Conservation (phyloP, 2,797 vertebrate species). For the Leptoclinus maculatus region DNA sequence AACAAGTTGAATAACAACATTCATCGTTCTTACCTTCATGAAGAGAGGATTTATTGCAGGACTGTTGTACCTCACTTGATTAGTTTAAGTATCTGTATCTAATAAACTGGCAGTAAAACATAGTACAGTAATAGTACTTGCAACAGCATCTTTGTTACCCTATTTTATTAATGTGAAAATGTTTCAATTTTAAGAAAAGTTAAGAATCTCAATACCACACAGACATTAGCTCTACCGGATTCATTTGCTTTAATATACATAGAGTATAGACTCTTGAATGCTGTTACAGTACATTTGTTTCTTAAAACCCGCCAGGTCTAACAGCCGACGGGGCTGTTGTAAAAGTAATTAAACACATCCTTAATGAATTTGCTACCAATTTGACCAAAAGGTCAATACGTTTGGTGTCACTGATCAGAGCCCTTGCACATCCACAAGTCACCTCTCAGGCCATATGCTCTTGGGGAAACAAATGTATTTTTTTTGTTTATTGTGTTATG, state of each 20-base stretch:
- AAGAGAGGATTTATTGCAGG: not conserved
- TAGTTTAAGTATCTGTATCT: not conserved
- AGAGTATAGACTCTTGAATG: not conserved
- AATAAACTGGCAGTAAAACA: not conserved
- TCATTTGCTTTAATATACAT: not conserved
- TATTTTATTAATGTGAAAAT: no score
- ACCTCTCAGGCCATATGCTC: not conserved
- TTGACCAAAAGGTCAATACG: no score
- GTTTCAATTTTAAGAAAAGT: not conserved
- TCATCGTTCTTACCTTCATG: not conserved
- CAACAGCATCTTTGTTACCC: no score
- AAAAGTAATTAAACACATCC: not conserved
- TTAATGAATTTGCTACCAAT: not conserved
- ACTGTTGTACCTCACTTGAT: not conserved
- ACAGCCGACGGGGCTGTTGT: constrained; percentile 33
- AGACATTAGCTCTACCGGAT: not conserved
- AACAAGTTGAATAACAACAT: not conserved
- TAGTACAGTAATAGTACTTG: not conserved
- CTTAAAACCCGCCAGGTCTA: not conserved
- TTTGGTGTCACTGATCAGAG: not conserved
- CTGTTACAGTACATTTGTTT: not conserved
- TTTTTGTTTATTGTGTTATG: not conserved
- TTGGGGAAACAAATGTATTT: not conserved
- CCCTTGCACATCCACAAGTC: not conserved
- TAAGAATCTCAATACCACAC: not conserved